These are phyloP conservation scores for Drosophila sulfurigaster DNA, from an alignment of 1,140 invertebrate genomes.

Conservation along the genomic window DNA sequence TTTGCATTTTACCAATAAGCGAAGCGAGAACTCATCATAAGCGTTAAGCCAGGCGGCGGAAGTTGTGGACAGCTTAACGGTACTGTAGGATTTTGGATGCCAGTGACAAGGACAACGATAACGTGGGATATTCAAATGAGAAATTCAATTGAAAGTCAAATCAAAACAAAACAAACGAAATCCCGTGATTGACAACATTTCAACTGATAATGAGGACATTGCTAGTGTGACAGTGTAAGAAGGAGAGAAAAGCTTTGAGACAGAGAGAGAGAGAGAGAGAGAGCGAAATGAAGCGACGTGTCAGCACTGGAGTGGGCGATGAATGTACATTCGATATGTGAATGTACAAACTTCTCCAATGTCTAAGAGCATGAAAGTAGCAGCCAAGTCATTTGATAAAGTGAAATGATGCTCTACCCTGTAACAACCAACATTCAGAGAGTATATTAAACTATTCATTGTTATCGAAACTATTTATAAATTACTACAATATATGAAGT, in stretches of 20 bases:
- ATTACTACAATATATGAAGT: no score
- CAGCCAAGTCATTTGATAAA: constrained; percentile 54
- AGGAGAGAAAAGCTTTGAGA: neutral
- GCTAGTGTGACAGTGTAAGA: constrained; percentile 9
- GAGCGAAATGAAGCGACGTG: constrained; percentile 6
- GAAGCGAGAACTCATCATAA: constrained; percentile 67
- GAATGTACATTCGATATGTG: constrained; percentile 28
- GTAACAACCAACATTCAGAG: neutral
- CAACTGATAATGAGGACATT: constrained; percentile 76
- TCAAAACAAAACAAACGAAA: constrained; percentile 79
- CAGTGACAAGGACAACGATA: constrained; percentile 43
- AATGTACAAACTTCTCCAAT: neutral
- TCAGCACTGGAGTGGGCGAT: constrained; percentile 37
- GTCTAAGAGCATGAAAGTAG: neutral
- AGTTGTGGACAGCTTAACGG: constrained; percentile 44
- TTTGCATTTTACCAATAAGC: constrained; percentile 72
- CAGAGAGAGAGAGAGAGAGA: constrained; percentile 1
- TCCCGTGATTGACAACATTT: constrained; percentile 80
- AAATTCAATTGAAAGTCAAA: constrained; percentile 82
- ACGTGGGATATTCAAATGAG: constrained; percentile 70
- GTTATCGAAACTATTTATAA: no score
- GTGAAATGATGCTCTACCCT: constrained; percentile 11
- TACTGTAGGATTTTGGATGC: neutral
- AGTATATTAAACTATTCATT: neutral
- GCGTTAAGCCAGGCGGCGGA: constrained; percentile 44